These are phyloP conservation scores for Esox masquinongy DNA, from an alignment of 2,797 vertebrate species.

Conservation along the genomic window DNA sequence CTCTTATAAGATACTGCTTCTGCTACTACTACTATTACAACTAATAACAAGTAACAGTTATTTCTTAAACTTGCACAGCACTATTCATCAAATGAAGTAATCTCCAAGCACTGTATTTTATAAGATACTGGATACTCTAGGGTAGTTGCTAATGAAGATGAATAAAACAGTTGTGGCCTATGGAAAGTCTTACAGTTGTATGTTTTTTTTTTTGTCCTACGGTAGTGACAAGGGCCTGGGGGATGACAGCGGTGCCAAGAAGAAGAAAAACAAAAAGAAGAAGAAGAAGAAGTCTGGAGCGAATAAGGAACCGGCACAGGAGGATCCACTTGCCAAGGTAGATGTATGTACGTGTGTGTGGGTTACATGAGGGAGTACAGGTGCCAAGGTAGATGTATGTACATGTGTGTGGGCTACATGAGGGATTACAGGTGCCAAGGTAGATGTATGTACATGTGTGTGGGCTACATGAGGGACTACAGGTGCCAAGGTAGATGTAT, in stretches of 20 bases:
- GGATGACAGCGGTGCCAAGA: slow-evolving; percentile 92
- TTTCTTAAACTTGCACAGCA: too few relatives aligned
- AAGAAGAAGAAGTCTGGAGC: slow-evolving; percentile 92
- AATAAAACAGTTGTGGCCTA: background rate
- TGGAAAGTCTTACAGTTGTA: background rate
- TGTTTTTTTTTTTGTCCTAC: slow-evolving; percentile 19
- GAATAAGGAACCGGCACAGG: slow-evolving; percentile 79
- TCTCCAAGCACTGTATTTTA: background rate
- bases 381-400: too few relatives aligned
- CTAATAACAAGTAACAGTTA: too few relatives aligned
- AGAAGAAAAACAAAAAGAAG: slow-evolving; percentile 98
- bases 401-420: too few relatives aligned
- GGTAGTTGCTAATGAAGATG: background rate
- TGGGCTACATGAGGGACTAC: too few relatives aligned
- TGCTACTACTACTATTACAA: background rate
- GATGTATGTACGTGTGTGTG: slow-evolving; percentile 3
- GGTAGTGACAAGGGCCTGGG: slow-evolving; percentile 84
- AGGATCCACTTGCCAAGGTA: slow-evolving; percentile 89
- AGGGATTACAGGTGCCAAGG: too few relatives aligned
- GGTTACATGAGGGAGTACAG: too few relatives aligned
- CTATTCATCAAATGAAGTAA: too few relatives aligned
- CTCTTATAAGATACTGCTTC: background rate
- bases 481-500: too few relatives aligned
- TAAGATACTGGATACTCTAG: background rate
- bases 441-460: too few relatives aligned